These are phyloP conservation scores for Physeter macrocephalus DNA, from an alignment of 2,113 vertebrate genomes.

Conservation along the genomic window DNA sequence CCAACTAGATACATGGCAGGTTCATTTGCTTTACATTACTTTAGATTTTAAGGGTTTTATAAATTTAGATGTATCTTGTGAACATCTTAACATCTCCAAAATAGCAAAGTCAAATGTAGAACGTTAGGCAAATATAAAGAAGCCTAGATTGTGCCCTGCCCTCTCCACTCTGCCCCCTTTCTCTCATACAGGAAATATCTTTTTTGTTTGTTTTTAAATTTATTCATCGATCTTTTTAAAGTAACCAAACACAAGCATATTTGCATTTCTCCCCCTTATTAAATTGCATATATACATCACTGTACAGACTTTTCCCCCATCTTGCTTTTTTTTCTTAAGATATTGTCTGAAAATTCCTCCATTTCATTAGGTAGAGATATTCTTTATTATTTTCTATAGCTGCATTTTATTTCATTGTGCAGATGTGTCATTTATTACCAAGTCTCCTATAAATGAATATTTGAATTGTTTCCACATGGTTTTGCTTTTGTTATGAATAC, in stretches of 20 bases:
- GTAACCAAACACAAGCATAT: neutral
- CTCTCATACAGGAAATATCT: neutral
- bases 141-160: neutral
- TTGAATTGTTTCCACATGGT: neutral
- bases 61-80: neutral
- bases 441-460: neutral
- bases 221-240: neutral
- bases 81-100: neutral
- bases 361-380: neutral
- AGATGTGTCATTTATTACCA: neutral
- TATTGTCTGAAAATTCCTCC: neutral
- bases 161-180: neutral
- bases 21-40: neutral
- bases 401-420: neutral
- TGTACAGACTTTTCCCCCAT: neutral
- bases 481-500: neutral
- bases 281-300: neutral
- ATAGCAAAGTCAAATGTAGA: neutral
- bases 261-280: neutral
- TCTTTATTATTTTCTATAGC: neutral
- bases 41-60: neutral
- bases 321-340: neutral
- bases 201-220: neutral
- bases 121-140: neutral
- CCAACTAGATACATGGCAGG: neutral